Conservation (phyloP, 2,797 vertebrate species). For the Sitta carolinensis region DNA sequence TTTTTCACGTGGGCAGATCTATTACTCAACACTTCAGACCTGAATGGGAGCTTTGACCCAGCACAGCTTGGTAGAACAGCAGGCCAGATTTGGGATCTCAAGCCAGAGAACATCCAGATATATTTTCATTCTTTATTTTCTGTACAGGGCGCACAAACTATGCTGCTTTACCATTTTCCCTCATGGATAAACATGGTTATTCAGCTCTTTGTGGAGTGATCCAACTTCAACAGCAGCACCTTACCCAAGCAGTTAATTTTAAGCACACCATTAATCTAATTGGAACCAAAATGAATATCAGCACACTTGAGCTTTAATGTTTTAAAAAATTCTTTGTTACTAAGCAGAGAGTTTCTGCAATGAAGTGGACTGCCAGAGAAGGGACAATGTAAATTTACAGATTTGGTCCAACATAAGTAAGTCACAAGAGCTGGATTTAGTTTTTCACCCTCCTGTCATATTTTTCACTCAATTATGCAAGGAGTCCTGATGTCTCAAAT, state of each 20-base stretch:
- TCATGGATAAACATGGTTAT: background rate
- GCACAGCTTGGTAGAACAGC: background rate
- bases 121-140: background rate
- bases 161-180: background rate
- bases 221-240: background rate
- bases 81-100: background rate
- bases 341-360: background rate
- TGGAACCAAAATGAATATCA: background rate
- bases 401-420: background rate
- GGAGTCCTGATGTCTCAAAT: background rate
- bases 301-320: background rate
- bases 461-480: background rate
- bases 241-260: background rate
- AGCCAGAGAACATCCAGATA: background rate
- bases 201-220: background rate
- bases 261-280: background rate
- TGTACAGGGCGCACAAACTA: background rate
- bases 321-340: background rate
- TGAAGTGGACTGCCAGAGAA: background rate
- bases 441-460: background rate
- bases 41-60: background rate
- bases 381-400: background rate
- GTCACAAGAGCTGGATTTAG: background rate
- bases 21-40: fast-evolving
- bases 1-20: background rate